Evolutionary conservation across 2,797 vertebrate species (phyloP).

Genomic region (Sebastes matsubarae): DNA sequence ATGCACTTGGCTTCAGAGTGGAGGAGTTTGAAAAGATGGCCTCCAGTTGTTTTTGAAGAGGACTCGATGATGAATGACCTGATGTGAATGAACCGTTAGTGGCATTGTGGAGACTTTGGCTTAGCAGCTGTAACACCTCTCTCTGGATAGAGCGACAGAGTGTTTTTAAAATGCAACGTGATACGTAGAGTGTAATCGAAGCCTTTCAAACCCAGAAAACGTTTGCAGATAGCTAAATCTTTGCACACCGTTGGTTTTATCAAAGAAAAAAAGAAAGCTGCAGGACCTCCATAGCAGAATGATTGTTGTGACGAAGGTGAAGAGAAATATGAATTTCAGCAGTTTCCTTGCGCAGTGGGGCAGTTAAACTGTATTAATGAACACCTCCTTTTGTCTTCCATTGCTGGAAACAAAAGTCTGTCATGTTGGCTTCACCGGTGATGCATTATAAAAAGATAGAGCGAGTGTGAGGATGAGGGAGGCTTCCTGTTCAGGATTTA

Average conservation of each 20-base stretch:
- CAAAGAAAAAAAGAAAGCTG: conserved; percentile 4
- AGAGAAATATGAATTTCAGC: conserved; percentile 51
- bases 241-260: background rate
- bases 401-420: conserved; percentile 64
- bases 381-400: conserved; percentile 56
- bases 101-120: conserved; percentile 32
- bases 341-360: conserved; percentile 35
- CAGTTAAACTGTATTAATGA: conserved; percentile 68
- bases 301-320: conserved; percentile 34
- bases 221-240: conserved; percentile 6
- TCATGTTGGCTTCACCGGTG: conserved; percentile 37
- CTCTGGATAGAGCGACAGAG: background rate
- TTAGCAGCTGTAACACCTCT: background rate
- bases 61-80: conserved; percentile 59
- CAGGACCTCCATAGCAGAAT: conserved; percentile 13
- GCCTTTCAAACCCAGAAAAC: background rate
- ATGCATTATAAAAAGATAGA: conserved; percentile 61
- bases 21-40: conserved; percentile 60
- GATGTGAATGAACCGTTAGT: conserved; percentile 40
- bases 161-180: background rate
- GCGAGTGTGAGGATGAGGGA: conserved; percentile 35
- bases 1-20: conserved; percentile 33
- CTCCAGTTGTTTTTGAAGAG: conserved; percentile 72
- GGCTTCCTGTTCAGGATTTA: conserved; percentile 65
- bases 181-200: background rate